Evolutionary conservation across 2,797 vertebrate species (phyloP).

Genomic region (Pipistrellus kuhlii): DNA sequence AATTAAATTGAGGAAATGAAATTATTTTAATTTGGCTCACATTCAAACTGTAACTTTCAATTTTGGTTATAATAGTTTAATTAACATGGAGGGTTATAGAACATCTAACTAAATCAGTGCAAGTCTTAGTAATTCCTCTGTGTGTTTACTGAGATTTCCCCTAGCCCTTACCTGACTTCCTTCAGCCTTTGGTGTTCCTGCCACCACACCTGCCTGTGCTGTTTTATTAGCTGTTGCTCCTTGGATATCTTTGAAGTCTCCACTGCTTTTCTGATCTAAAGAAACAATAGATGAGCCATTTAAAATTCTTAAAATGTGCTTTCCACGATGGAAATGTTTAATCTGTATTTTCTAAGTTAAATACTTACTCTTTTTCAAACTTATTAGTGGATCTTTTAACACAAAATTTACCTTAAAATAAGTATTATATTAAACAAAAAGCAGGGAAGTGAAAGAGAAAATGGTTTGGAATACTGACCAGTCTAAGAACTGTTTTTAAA

Average conservation of each 20-base stretch:
- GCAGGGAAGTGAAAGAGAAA: neutral
- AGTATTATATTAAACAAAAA: neutral
- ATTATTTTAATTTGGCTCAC: constrained; percentile 36
- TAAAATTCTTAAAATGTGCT: constrained; percentile 61
- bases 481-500: neutral
- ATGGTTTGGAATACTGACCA: neutral
- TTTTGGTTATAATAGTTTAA: constrained; percentile 29
- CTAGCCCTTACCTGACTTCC: constrained; percentile 90
- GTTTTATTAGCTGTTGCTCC: constrained; percentile 91
- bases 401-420: constrained; percentile 17
- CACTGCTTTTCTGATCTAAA: constrained; percentile 91
- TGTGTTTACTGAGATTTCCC: neutral
- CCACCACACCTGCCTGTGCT: constrained; percentile 95
- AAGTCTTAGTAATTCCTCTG: neutral
- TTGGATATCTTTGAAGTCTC: constrained; percentile 91
- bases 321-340: constrained; percentile 37
- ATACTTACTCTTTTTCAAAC: neutral
- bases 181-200: constrained; percentile 89
- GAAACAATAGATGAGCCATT: constrained; percentile 49
- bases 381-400: neutral
- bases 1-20: constrained; percentile 64
- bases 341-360: constrained; percentile 53
- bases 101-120: neutral
- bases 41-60: neutral
- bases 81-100: neutral